These are phyloP conservation scores for Austrolebias charrua DNA, from an alignment of 2,797 vertebrate genomes.

Conservation along the genomic window DNA sequence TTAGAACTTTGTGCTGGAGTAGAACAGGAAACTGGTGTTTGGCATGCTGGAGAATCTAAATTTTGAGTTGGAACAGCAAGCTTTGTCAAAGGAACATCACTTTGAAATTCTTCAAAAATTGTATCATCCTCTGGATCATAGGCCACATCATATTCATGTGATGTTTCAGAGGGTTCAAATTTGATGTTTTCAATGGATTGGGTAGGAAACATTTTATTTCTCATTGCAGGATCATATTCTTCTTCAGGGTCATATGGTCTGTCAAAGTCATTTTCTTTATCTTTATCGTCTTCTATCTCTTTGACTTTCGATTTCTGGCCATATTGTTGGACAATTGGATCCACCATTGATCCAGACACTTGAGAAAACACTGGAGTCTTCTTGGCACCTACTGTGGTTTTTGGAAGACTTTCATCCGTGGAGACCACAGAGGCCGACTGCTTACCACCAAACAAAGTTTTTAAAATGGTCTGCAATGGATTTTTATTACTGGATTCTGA, in stretches of 20 bases:
- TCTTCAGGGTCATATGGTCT: slow-evolving; percentile 96
- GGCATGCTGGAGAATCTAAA: slow-evolving; percentile 23
- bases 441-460: slow-evolving; percentile 87
- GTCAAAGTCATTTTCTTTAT: slow-evolving; percentile 86
- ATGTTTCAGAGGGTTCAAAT: slow-evolving; percentile 49
- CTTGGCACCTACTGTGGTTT: slow-evolving; percentile 42
- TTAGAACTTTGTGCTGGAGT: slow-evolving; percentile 30
- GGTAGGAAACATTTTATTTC: slow-evolving; percentile 61
- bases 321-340: slow-evolving; percentile 93
- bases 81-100: slow-evolving; percentile 66
- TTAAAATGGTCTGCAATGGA: slow-evolving; percentile 89
- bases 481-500: slow-evolving; percentile 61
- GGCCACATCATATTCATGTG: slow-evolving; percentile 85
- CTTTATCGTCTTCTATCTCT: slow-evolving; percentile 66
- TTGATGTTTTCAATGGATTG: slow-evolving; percentile 53
- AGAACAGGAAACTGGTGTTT: slow-evolving; percentile 28
- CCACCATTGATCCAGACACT: slow-evolving; percentile 76
- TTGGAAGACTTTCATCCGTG: slow-evolving; percentile 55
- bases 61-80: slow-evolving; percentile 33
- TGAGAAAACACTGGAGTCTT: slow-evolving; percentile 49
- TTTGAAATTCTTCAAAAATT: slow-evolving; percentile 90
- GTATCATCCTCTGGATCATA: slow-evolving; percentile 98
- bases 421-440: slow-evolving; percentile 69
- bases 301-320: slow-evolving; percentile 86
- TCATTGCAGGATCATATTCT: slow-evolving; percentile 87